Evolutionary conservation across 2,113 vertebrate species (phyloP).

Genomic region (Ramphastos sulfuratus): DNA sequence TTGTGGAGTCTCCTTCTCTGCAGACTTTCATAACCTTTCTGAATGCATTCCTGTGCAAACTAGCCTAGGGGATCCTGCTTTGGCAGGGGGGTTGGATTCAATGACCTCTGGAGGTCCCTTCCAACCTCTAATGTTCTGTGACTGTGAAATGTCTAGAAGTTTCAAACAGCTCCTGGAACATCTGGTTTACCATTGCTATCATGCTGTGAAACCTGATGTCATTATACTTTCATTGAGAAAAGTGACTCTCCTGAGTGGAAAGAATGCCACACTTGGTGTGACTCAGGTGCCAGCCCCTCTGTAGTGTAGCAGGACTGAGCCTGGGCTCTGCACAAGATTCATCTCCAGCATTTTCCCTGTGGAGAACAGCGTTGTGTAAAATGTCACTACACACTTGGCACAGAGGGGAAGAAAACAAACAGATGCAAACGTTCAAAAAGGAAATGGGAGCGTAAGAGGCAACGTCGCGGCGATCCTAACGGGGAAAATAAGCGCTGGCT

Average conservation of each 20-base stretch:
- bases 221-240: neutral
- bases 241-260: neutral
- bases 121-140: too few relatives aligned
- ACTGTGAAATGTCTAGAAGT: neutral
- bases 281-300: neutral
- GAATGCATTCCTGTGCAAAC: too few relatives aligned
- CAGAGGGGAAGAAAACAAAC: neutral
- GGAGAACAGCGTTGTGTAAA: neutral
- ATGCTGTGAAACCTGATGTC: neutral
- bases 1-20: too few relatives aligned
- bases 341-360: neutral
- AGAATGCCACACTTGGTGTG: neutral
- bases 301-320: neutral
- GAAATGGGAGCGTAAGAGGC: neutral
- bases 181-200: neutral
- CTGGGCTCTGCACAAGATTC: neutral
- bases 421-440: neutral
- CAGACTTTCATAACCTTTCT: too few relatives aligned
- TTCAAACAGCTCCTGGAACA: neutral
- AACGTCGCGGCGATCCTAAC: neutral
- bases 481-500: constrained; percentile 19
- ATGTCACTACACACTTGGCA: neutral
- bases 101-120: too few relatives aligned
- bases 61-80: too few relatives aligned
- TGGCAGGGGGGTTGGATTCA: too few relatives aligned